Evolutionary conservation across 2,888 invertebrate species (phyloP).

Genomic region (Campoplex capitator): DNA sequence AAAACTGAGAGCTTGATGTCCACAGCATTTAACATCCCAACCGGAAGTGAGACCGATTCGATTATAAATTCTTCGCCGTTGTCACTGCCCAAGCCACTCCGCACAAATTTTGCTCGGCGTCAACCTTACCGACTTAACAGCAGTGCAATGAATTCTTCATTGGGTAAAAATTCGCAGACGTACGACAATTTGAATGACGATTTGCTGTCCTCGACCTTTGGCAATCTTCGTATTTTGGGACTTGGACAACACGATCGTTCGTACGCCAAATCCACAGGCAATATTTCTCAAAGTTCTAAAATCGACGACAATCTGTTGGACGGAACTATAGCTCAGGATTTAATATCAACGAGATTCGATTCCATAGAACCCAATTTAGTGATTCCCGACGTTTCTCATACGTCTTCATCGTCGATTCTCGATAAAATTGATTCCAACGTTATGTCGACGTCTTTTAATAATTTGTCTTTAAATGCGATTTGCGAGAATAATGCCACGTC

Average conservation of each 20-base stretch:
- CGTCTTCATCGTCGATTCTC: conserved; percentile 69
- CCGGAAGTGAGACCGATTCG: conserved; percentile 37
- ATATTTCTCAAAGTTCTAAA: conserved; percentile 37
- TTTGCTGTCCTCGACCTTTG: conserved; percentile 63
- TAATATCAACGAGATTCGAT: conserved; percentile 76
- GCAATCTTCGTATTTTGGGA: conserved; percentile 54
- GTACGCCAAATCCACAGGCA: conserved; percentile 59
- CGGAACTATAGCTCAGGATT: conserved; percentile 66
- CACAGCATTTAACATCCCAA: conserved; percentile 76
- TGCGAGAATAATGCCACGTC: conserved; percentile 55
- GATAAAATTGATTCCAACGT: conserved; percentile 75
- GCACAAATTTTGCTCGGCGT: conserved; percentile 44
- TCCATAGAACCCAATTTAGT: conserved; percentile 73
- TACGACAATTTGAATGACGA: conserved; percentile 64
- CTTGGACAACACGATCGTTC: conserved; percentile 56
- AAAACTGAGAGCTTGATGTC: conserved; percentile 77
- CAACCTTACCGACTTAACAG: conserved; percentile 41
- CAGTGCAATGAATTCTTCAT: conserved; percentile 27
- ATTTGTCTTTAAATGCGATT: conserved; percentile 52
- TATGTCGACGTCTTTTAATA: conserved; percentile 80
- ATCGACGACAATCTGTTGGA: conserved; percentile 28
- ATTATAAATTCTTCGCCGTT: conserved; percentile 34
- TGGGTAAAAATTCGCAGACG: conserved; percentile 56
- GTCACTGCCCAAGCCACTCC: conserved; percentile 46
- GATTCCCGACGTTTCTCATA: conserved; percentile 71